Evolutionary conservation across 2,113 vertebrate genomes (phyloP).

Genomic region (Diadophis punctatus): DNA sequence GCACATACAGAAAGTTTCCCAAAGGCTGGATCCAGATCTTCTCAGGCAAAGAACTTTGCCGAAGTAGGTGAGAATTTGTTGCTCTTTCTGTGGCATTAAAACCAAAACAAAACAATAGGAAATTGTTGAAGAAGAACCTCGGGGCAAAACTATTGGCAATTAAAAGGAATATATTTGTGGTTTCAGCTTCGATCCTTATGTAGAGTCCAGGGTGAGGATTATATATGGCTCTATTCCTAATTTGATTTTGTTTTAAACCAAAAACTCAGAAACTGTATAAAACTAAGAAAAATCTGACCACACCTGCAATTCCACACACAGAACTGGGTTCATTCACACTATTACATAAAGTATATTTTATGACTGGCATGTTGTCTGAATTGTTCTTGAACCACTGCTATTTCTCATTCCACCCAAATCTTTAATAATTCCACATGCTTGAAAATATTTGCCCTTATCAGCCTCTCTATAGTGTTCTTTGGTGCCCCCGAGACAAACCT

Average conservation of each 20-base stretch:
- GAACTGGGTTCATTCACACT: not conserved
- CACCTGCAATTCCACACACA: not conserved
- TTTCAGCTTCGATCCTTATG: not conserved
- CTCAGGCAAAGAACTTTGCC: not conserved
- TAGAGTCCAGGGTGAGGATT: not conserved
- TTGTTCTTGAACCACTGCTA: not conserved
- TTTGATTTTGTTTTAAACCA: not conserved
- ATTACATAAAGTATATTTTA: not conserved
- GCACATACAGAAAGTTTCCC: not conserved
- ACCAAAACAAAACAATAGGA: not conserved
- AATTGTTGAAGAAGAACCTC: not conserved
- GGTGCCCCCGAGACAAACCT: not conserved
- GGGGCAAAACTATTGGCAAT: not conserved
- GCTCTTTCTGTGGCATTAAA: not conserved
- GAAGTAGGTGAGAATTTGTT: not conserved
- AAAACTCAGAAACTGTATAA: not conserved
- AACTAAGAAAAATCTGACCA: not conserved
- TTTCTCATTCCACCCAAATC: not conserved
- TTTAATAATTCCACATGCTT: not conserved
- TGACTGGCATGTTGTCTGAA: not conserved
- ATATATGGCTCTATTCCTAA: not conserved
- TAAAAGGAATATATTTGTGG: not conserved
- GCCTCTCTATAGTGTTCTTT: not conserved
- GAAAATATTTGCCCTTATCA: not conserved
- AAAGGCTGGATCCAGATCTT: not conserved